phyloP scores from a whole-genome alignment of 2,797 vertebrate genomes.

The Malurus leucopterus region DNA sequence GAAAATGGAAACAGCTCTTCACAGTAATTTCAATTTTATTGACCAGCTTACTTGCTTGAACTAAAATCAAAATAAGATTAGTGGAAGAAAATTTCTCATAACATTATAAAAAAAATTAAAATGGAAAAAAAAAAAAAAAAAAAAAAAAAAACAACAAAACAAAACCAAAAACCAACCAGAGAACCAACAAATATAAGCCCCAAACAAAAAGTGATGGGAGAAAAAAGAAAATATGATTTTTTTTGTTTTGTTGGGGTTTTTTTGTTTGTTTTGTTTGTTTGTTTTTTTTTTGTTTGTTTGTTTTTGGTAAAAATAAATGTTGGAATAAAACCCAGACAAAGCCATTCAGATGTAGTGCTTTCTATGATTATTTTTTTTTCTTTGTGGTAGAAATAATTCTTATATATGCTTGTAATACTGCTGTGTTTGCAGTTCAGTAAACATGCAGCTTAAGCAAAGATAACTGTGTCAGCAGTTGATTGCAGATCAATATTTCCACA shows the following conservation, averaged over 20 bases:
- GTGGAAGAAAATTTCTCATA: not conserved
- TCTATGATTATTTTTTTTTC: slow-evolving; percentile 4
- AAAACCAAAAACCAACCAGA: not conserved
- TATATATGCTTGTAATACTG: slow-evolving; percentile 53
- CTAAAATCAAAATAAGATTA: slow-evolving; percentile 35
- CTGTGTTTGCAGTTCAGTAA: slow-evolving; percentile 66
- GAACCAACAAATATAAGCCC: not conserved
- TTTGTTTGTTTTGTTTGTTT: no score
- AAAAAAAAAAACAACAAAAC: not conserved
- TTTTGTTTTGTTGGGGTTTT: no score
- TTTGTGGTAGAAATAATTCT: slow-evolving; percentile 27
- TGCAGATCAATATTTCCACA: slow-evolving; percentile 68
- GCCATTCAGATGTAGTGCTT: slow-evolving; percentile 44
- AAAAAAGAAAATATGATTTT: not conserved
- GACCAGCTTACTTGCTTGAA: not conserved
- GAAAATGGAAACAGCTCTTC: not conserved
- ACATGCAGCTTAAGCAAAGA: slow-evolving; percentile 58
- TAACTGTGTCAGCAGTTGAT: slow-evolving; percentile 68
- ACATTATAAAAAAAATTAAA: not conserved
- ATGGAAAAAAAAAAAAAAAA: not conserved
- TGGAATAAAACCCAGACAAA: slow-evolving; percentile 28
- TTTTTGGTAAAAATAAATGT: slow-evolving; percentile 17
- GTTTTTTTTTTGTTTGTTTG: no score
- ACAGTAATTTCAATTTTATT: not conserved
- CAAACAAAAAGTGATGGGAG: not conserved